Conservation (phyloP, 2,113 vertebrate species). For the Lagopus leucura region DNA sequence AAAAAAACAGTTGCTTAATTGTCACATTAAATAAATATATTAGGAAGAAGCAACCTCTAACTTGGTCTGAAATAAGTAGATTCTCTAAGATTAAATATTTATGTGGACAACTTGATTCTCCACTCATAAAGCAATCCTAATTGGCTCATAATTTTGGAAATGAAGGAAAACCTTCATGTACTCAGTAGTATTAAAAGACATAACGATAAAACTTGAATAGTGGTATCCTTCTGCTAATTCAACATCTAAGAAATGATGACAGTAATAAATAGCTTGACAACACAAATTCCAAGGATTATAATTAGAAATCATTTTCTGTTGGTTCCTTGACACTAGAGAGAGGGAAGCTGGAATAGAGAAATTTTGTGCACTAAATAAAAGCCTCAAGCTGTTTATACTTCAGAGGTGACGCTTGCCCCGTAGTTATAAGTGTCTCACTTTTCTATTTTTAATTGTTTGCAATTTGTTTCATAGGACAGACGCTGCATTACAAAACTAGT, state of each 20-base stretch:
- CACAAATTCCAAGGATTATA: not conserved
- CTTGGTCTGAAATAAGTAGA: not conserved
- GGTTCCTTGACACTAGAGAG: not conserved
- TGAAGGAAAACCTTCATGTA: not conserved
- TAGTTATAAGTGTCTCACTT: not conserved
- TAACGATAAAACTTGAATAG: not conserved
- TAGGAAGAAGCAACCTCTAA: not conserved
- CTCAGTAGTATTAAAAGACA: not conserved
- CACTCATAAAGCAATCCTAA: not conserved
- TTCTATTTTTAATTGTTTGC: slow-evolving; percentile 40
- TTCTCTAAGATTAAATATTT: not conserved
- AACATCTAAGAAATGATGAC: not conserved
- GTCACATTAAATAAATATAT: not conserved
- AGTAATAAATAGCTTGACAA: not conserved
- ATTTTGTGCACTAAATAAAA: not conserved
- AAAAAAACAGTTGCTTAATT: not conserved
- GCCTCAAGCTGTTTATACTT: not conserved
- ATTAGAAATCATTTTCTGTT: not conserved
- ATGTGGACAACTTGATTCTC: not conserved
- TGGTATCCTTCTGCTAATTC: not conserved
- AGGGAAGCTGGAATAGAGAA: not conserved
- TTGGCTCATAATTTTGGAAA: not conserved
- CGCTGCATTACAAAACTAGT: not conserved
- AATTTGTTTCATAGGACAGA: slow-evolving; percentile 17
- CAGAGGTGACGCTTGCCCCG: not conserved